phyloP scores from a whole-genome alignment of 2,888 invertebrate genomes.

The Drosophila mimetica region DNA sequence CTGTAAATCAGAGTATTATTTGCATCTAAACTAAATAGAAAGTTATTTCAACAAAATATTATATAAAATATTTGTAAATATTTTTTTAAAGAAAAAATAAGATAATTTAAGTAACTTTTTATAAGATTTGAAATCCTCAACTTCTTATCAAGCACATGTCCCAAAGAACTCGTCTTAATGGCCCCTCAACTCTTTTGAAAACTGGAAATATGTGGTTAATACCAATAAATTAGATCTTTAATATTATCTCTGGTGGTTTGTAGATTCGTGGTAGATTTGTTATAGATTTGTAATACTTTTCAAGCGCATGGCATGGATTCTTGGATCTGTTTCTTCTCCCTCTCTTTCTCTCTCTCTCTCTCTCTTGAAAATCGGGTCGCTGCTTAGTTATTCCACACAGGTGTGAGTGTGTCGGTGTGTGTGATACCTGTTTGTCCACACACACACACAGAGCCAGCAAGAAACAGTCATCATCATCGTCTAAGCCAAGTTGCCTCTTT shows the following conservation, averaged over 20 bases:
- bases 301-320: constrained; percentile 35
- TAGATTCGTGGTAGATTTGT: constrained; percentile 7
- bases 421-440: constrained; percentile 23
- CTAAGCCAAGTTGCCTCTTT: constrained; percentile 64
- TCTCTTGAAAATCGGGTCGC: constrained; percentile 67
- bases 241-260: background rate
- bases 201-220: background rate
- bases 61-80: background rate
- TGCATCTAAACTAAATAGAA: too few species aligned
- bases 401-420: constrained; percentile 23
- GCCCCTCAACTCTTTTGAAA: background rate
- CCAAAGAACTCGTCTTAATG: background rate
- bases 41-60: background rate
- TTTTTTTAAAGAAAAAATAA: background rate
- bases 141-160: background rate
- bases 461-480: constrained; percentile 41
- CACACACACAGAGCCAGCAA: constrained; percentile 15
- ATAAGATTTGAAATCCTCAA: background rate
- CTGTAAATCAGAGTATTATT: too few species aligned
- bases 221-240: background rate
- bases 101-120: background rate
- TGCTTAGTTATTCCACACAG: constrained; percentile 70
- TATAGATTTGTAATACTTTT: constrained; percentile 27
- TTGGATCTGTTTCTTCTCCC: constrained; percentile 18
- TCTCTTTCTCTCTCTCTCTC: constrained; percentile 11